These are phyloP conservation scores for Nematolebias whitei DNA, from an alignment of 2,113 vertebrate species.

Conservation along the genomic window DNA sequence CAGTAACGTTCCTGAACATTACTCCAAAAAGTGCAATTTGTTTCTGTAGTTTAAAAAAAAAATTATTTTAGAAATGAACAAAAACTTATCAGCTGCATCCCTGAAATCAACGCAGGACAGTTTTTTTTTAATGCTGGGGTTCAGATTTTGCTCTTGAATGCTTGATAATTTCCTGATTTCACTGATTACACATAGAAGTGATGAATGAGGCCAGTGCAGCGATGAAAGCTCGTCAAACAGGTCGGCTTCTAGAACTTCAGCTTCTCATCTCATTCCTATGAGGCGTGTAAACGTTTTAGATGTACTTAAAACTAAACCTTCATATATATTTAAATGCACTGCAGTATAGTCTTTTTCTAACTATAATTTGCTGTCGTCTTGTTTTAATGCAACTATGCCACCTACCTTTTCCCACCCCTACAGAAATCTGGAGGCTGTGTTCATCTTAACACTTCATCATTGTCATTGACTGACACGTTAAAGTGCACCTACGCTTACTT, in stretches of 20 bases:
- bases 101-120: too few species aligned
- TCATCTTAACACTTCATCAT: constrained; percentile 32
- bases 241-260: background rate
- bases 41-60: too few species aligned
- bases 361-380: constrained; percentile 1
- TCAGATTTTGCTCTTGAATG: too few species aligned
- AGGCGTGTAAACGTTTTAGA: background rate
- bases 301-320: background rate
- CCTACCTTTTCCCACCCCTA: background rate
- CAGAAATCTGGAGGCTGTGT: background rate
- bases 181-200: too few species aligned
- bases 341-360: accelerated
- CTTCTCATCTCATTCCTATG: background rate
- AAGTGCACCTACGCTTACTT: constrained; percentile 19
- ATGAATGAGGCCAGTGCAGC: background rate
- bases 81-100: too few species aligned
- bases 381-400: constrained; percentile 22
- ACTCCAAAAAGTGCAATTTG: too few species aligned
- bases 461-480: constrained; percentile 21
- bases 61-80: too few species aligned
- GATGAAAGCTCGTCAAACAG: background rate
- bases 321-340: background rate
- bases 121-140: too few species aligned
- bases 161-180: too few species aligned
- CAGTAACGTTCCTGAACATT: too few species aligned